phyloP scores from a whole-genome alignment of 37 sponge, comb jelly and placozoan species.

The Haliclona indistincta region DNA sequence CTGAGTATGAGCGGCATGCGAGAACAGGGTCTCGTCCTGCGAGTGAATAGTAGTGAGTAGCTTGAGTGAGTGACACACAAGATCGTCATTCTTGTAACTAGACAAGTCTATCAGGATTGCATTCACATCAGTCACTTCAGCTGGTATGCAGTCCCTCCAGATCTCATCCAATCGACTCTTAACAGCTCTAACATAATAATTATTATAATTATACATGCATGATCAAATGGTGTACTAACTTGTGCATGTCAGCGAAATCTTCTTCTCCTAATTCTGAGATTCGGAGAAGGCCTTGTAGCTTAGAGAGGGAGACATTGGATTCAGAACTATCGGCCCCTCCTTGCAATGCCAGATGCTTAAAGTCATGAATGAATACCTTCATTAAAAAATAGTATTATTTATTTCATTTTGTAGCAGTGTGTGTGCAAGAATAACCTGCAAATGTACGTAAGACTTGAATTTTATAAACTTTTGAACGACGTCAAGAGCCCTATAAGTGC shows the following conservation, averaged over 20 bases:
- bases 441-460: slow-evolving; percentile 42
- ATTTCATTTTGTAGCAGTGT: too few relatives aligned
- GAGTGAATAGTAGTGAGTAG: slow-evolving; percentile 65
- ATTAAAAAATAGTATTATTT: background rate
- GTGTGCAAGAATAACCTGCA: slow-evolving; percentile 25
- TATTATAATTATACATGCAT: too few relatives aligned
- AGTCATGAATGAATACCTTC: slow-evolving; percentile 20
- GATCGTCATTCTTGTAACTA: slow-evolving; percentile 36
- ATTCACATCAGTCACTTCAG: background rate
- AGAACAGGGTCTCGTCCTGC: slow-evolving; percentile 43
- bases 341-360: background rate
- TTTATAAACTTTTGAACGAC: slow-evolving; percentile 63
- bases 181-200: too few relatives aligned
- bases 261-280: too few relatives aligned
- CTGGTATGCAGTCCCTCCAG: too few relatives aligned
- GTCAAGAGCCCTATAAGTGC: slow-evolving; percentile 29
- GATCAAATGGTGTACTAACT: too few relatives aligned
- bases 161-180: too few relatives aligned
- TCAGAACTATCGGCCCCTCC: too few relatives aligned
- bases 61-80: slow-evolving; percentile 45
- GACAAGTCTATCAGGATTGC: slow-evolving; percentile 44
- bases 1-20: slow-evolving; percentile 26
- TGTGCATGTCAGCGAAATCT: too few relatives aligned
- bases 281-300: too few relatives aligned
- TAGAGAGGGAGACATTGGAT: too few relatives aligned